Percentiles rank a stretch among this genome's conserved stretches.
phyloP scores from a whole-genome alignment of 2,888 invertebrate species.

The Callyntrura sp. region DNA sequence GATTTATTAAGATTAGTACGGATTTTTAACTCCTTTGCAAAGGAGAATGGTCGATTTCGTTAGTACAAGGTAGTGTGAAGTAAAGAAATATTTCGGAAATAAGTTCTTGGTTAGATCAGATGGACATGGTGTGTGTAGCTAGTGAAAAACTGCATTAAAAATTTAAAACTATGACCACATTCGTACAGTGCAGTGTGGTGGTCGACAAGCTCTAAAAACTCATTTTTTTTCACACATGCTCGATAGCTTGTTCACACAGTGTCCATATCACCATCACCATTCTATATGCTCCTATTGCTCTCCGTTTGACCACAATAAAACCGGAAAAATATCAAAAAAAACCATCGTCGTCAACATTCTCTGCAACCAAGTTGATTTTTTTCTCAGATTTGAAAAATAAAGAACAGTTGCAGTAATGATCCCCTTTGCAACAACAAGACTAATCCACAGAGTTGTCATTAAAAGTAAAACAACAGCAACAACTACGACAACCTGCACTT shows the following conservation, averaged over 20 bases:
- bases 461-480: neutral
- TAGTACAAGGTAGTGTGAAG: too few relatives aligned
- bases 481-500: neutral
- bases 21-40: too few relatives aligned
- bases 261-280: neutral
- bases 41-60: too few relatives aligned
- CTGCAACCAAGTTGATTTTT: neutral
- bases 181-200: too few relatives aligned
- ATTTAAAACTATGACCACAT: too few relatives aligned
- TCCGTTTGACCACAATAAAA: conserved; percentile 7
- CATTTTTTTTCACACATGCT: neutral
- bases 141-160: too few relatives aligned
- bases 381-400: neutral
- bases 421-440: neutral
- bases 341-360: neutral
- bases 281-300: neutral
- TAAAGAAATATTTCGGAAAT: too few relatives aligned
- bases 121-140: too few relatives aligned
- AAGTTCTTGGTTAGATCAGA: too few relatives aligned
- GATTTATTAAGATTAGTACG: too few relatives aligned
- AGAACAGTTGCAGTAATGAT: neutral
- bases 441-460: neutral
- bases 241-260: neutral
- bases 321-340: conserved; percentile 35
- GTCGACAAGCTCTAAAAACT: too few relatives aligned